Evolutionary conservation across 2,113 vertebrate species (phyloP).

Genomic region (Falco punctatus): DNA sequence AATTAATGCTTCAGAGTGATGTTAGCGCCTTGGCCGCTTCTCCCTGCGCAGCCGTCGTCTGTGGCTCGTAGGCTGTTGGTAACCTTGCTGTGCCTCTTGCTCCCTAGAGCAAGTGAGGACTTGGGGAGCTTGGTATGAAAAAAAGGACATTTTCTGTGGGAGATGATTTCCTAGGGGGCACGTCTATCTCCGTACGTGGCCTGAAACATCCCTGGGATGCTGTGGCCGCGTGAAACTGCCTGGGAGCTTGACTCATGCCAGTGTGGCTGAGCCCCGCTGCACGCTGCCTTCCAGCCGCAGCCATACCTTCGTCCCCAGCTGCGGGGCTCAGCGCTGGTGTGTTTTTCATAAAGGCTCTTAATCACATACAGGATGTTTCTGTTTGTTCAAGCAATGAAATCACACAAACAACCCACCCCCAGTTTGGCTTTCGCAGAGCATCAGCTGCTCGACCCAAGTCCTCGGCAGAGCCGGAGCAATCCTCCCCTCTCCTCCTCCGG

Average conservation of each 20-base stretch:
- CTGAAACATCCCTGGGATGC: not conserved
- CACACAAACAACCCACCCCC: constrained; percentile 69
- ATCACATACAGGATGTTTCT: constrained; percentile 72
- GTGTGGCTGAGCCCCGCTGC: not conserved
- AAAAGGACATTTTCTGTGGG: not conserved
- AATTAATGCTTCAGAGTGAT: not conserved
- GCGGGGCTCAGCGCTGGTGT: constrained; percentile 3
- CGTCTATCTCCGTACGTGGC: not conserved
- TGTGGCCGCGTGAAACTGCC: not conserved
- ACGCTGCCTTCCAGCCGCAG: not conserved
- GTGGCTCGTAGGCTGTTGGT: not conserved
- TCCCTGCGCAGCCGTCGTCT: not conserved
- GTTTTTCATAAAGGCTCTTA: constrained; percentile 64
- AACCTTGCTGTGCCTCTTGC: not conserved
- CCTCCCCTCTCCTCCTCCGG: constrained; percentile 24
- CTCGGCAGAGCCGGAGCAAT: not conserved
- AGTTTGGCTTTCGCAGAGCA: constrained; percentile 52
- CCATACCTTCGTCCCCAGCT: constrained; percentile 31
- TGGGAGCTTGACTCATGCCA: not conserved
- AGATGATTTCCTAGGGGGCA: not conserved
- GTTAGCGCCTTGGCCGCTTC: not conserved
- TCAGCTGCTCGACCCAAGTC: constrained; percentile 57
- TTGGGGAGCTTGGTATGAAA: not conserved
- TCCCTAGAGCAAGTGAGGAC: not conserved
- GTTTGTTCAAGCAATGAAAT: constrained; percentile 72